These are phyloP conservation scores for Aricia agestis DNA, from an alignment of 1,140 invertebrate species.

Conservation along the genomic window DNA sequence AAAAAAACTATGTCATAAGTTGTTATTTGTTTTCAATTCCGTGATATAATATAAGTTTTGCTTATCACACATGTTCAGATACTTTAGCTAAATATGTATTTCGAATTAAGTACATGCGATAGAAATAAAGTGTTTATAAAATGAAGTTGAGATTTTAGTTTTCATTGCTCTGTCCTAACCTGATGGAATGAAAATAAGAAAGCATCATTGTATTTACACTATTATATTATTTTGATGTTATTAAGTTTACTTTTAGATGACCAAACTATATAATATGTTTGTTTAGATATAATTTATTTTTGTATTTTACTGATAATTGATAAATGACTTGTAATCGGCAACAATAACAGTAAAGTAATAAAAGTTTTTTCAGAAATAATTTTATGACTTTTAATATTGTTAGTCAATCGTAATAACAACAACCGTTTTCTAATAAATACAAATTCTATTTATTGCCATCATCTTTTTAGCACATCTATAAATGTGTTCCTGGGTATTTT, in stretches of 20 bases:
- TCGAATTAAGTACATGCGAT: not conserved
- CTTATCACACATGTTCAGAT: not conserved
- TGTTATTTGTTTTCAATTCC: too few relatives aligned
- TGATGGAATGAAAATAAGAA: not conserved
- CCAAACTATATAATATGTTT: not conserved
- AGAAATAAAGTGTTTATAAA: too few relatives aligned
- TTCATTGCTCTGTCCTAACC: not conserved
- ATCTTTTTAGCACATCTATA: conserved; percentile 92
- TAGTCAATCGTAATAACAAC: not conserved
- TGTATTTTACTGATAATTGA: conserved; percentile 12
- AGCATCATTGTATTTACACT: not conserved
- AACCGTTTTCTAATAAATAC: not conserved
- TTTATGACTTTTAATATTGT: not conserved
- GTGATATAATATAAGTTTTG: not conserved
- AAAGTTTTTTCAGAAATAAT: not conserved
- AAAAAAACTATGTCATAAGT: too few relatives aligned
- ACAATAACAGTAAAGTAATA: conserved; percentile 7
- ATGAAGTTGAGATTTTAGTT: not conserved
- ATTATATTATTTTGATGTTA: not conserved
- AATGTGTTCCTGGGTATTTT: conserved; percentile 94
- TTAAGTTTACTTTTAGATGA: conserved; percentile 10
- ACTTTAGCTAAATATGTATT: not conserved
- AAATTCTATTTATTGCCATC: conserved; percentile 4
- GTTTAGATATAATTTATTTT: conserved; percentile 15
- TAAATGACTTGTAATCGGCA: conserved; percentile 8